A percentile compares a stretch with the other conserved stretches of the same genome.
Conservation (phyloP, 2,113 vertebrate genomes). For the Otolemur garnettii region DNA sequence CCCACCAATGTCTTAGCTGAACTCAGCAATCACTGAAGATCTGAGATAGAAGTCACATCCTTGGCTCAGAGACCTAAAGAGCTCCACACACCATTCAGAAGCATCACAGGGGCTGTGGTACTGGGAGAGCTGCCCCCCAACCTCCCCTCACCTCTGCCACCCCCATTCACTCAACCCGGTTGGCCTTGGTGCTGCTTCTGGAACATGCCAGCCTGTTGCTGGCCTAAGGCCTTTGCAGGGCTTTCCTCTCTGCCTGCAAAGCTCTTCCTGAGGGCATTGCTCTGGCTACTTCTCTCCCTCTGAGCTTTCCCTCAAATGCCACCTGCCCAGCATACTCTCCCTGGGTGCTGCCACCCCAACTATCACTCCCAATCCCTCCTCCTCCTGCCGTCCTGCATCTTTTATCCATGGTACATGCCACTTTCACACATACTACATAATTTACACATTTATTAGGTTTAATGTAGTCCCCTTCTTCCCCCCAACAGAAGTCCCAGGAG, state of each 20-base stretch:
- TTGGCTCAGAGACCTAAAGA: background rate
- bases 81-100: background rate
- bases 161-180: too few species aligned
- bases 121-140: background rate
- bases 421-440: background rate
- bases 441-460: too few species aligned
- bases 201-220: background rate
- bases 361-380: background rate
- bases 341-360: fast-evolving
- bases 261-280: background rate
- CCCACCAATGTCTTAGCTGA: background rate
- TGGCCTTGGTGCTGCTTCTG: background rate
- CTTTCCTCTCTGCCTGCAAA: background rate
- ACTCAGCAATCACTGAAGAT: background rate
- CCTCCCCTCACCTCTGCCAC: fast-evolving
- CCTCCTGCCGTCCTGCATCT: too few species aligned
- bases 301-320: background rate
- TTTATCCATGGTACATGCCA: too few species aligned
- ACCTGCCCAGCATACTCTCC: background rate
- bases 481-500: background rate
- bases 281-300: background rate
- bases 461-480: background rate
- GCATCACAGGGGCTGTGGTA: fast-evolving
- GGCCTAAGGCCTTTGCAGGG: background rate
- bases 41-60: background rate